These are phyloP conservation scores for Andricus quercusramuli DNA, from an alignment of 2,888 invertebrate genomes.

Conservation along the genomic window DNA sequence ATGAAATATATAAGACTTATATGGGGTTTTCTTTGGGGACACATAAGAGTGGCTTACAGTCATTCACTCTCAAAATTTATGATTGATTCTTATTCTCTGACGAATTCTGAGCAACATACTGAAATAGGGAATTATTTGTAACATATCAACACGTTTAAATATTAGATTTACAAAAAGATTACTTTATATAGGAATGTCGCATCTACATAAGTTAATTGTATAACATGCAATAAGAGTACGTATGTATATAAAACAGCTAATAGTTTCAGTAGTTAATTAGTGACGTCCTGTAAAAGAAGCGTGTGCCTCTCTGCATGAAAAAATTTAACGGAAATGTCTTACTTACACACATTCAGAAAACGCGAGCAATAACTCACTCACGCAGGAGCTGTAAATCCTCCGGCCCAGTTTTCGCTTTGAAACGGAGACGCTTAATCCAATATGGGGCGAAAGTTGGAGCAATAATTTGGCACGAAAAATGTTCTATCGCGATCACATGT, in stretches of 20 bases:
- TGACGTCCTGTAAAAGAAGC: neutral
- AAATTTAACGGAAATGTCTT: constrained; percentile 13
- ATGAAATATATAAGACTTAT: too few species aligned
- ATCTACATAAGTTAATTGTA: too few species aligned
- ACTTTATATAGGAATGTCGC: too few species aligned
- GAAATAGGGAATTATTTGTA: too few species aligned
- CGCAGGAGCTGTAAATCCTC: constrained; percentile 42
- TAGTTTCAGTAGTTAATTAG: neutral
- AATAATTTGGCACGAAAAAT: constrained; percentile 12
- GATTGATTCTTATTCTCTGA: too few species aligned
- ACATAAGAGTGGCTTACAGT: too few species aligned
- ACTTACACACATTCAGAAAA: constrained; percentile 26
- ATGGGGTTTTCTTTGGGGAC: too few species aligned
- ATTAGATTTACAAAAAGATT: too few species aligned
- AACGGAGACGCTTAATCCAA: constrained; percentile 40
- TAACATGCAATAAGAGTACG: neutral
- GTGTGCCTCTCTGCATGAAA: neutral
- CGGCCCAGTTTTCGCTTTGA: constrained; percentile 51
- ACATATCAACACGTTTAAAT: too few species aligned
- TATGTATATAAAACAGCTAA: neutral
- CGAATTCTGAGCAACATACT: too few species aligned
- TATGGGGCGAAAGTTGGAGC: constrained; percentile 56
- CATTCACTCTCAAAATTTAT: too few species aligned
- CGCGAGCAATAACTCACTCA: constrained; percentile 46
- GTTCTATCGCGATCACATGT: neutral